Conservation (phyloP, 2,113 vertebrate genomes). For the Phodopus roborovskii region DNA sequence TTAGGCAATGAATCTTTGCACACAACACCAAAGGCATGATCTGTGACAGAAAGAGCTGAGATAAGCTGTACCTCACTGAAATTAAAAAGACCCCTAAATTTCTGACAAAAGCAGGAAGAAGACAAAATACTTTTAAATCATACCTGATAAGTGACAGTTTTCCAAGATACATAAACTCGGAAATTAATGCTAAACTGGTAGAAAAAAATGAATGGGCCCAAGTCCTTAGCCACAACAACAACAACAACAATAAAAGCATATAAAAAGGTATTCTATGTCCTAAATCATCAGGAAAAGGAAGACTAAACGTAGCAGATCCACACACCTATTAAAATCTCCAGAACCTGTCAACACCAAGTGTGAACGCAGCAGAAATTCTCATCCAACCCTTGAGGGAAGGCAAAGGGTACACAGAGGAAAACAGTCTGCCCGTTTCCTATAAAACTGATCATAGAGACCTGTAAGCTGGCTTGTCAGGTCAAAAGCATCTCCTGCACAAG, state of each 20-base stretch:
- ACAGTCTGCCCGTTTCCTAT: neutral
- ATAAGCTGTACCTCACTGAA: neutral
- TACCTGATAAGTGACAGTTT: neutral
- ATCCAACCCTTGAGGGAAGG: neutral
- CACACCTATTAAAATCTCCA: neutral
- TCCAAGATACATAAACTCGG: neutral
- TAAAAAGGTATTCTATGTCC: neutral
- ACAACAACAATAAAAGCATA: neutral
- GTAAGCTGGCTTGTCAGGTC: neutral
- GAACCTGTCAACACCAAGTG: neutral
- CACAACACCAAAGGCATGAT: neutral
- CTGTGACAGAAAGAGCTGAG: neutral
- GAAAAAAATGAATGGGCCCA: neutral
- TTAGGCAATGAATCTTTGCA: no score
- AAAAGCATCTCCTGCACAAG: neutral
- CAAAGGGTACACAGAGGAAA: neutral
- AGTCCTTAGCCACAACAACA: neutral
- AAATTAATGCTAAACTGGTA: neutral
- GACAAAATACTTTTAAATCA: neutral
- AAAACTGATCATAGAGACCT: neutral
- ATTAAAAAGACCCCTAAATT: neutral
- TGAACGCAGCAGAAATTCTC: neutral
- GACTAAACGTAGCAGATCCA: neutral
- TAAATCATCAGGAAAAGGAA: neutral
- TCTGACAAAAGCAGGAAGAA: neutral